Evolutionary conservation across 1,140 invertebrate species (phyloP).

Genomic region (Radopholus similis): DNA sequence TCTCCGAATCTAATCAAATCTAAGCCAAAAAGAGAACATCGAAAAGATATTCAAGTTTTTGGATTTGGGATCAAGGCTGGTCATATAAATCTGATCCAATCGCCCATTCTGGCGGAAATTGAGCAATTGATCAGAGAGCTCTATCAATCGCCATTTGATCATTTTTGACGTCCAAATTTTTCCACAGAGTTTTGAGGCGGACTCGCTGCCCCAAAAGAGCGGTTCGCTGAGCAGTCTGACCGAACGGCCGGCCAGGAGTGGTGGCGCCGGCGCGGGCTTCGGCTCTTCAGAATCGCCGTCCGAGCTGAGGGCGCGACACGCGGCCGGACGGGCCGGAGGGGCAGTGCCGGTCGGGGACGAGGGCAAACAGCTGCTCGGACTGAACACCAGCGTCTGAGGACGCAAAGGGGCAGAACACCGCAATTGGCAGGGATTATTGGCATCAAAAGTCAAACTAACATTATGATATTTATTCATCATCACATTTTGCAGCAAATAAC

Average conservation of each 20-base stretch:
- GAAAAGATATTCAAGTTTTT: background rate
- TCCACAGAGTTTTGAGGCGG: background rate
- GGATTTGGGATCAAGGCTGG: background rate
- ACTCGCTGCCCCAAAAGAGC: background rate
- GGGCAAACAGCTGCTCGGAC: constrained; percentile 13
- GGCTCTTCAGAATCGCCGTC: too few species aligned
- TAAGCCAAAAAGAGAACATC: too few species aligned
- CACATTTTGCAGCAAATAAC: too few species aligned
- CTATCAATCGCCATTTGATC: too few species aligned
- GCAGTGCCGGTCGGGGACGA: background rate
- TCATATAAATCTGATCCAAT: background rate
- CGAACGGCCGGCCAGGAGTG: background rate
- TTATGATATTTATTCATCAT: too few species aligned
- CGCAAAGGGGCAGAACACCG: background rate
- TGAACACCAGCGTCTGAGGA: constrained; percentile 18
- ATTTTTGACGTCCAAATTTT: background rate
- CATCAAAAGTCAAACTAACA: too few species aligned
- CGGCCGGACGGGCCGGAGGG: background rate
- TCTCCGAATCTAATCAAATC: too few species aligned
- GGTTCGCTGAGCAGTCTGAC: background rate
- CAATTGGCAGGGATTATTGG: too few species aligned
- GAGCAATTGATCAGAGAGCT: too few species aligned
- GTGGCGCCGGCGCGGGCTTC: background rate
- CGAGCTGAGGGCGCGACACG: constrained; percentile 6
- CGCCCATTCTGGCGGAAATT: background rate